Conservation (phyloP, 92 coral and sea anemone genomes). For the Parazoanthus darwini region DNA sequence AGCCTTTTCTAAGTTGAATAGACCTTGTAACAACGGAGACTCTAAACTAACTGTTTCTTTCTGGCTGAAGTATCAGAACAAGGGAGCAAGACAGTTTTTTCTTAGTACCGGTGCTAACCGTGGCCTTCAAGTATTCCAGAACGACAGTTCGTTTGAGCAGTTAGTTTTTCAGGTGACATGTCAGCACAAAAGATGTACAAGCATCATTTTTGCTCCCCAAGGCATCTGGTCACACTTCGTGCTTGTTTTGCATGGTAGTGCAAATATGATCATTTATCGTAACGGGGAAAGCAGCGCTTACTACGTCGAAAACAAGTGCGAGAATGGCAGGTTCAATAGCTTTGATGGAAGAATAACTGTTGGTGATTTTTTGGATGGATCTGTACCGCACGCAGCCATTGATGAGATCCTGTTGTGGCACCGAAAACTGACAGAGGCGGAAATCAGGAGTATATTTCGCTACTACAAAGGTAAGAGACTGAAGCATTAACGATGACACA, state of each 20-base stretch:
- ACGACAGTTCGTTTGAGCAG: background rate
- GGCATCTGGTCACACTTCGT: conserved; percentile 4
- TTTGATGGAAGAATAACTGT: background rate
- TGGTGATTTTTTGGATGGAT: background rate
- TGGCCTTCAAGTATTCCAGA: background rate
- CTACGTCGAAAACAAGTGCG: background rate
- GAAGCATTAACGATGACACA: background rate
- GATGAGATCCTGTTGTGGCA: background rate
- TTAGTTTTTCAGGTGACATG: background rate
- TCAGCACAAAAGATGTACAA: background rate
- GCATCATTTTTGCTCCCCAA: background rate
- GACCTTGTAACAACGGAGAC: background rate
- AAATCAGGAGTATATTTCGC: background rate
- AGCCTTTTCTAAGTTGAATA: background rate
- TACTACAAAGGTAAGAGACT: background rate
- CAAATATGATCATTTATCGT: background rate
- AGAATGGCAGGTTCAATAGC: background rate
- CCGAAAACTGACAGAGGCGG: background rate
- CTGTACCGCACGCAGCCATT: background rate
- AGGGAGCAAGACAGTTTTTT: background rate
- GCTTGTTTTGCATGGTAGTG: background rate
- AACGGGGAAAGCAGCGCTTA: background rate
- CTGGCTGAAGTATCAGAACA: background rate
- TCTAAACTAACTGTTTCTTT: background rate
- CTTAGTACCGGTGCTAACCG: background rate